Percentiles rank a stretch among this genome's conserved stretches.
Evolutionary conservation across 2,113 vertebrate genomes (phyloP).

Genomic region (Lophochroa leadbeateri): DNA sequence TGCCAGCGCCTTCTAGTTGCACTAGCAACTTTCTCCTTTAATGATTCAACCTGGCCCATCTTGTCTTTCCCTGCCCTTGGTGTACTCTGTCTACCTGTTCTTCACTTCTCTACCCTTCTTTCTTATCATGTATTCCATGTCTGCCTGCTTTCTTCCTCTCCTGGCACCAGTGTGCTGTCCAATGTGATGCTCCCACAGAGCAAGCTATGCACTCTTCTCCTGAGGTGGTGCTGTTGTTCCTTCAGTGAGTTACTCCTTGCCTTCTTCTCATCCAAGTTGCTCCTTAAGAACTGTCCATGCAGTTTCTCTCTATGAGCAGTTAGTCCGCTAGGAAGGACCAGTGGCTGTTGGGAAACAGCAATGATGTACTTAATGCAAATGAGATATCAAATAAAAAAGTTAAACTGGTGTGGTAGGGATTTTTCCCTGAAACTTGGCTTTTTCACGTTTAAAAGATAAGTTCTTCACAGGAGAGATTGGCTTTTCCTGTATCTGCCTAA

Average conservation of each 20-base stretch:
- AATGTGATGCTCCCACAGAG: not conserved
- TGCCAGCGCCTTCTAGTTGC: not conserved
- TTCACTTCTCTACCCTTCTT: not conserved
- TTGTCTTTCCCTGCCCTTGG: not conserved
- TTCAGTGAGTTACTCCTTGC: not conserved
- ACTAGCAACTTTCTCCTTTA: not conserved
- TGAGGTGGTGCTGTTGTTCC: not conserved
- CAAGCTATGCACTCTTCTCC: not conserved
- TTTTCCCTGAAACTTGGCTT: not conserved
- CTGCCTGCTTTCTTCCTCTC: not conserved
- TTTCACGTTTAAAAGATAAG: not conserved
- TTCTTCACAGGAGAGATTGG: not conserved
- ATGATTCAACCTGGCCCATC: not conserved
- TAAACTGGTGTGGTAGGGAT: not conserved
- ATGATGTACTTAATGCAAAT: fast-evolving
- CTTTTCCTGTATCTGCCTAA: not conserved
- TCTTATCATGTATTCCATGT: not conserved
- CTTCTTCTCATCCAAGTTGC: not conserved
- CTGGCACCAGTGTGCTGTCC: not conserved
- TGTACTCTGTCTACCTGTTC: not conserved
- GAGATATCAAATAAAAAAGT: not conserved
- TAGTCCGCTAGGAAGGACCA: not conserved
- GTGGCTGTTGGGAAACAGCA: not conserved
- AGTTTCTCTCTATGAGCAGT: not conserved
- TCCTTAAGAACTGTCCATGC: not conserved